These are phyloP conservation scores for Polietes domitor DNA, from an alignment of 2,888 invertebrate species.

Conservation along the genomic window DNA sequence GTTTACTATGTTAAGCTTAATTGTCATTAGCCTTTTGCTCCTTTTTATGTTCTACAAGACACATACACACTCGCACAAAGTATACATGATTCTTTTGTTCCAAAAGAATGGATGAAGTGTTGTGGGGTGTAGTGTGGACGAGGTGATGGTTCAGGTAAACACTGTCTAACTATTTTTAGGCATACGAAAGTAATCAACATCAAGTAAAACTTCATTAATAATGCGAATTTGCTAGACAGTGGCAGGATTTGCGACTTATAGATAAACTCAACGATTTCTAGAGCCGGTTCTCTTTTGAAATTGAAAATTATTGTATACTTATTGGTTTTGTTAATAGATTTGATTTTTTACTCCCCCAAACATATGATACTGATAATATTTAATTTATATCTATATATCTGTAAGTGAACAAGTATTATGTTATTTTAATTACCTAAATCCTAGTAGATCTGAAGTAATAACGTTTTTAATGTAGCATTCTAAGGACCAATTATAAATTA, in stretches of 20 bases:
- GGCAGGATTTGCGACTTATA: too few relatives aligned
- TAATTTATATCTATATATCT: background rate
- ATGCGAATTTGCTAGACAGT: too few relatives aligned
- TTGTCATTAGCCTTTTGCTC: conserved; percentile 60
- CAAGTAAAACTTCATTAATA: background rate
- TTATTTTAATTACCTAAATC: conserved; percentile 24
- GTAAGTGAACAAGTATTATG: background rate
- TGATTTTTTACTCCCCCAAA: background rate
- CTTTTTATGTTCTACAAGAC: conserved; percentile 8
- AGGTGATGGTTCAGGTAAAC: background rate
- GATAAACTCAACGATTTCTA: too few relatives aligned
- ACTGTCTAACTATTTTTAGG: background rate
- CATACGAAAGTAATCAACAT: background rate
- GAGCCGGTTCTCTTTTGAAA: too few relatives aligned
- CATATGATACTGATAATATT: background rate
- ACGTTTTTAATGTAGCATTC: conserved; percentile 64
- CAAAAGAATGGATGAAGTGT: conserved; percentile 3
- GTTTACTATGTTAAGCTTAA: conserved; percentile 49
- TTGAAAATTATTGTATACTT: background rate
- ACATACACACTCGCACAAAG: background rate
- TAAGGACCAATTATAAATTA: conserved; percentile 69
- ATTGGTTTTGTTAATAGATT: background rate
- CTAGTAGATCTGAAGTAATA: conserved; percentile 46
- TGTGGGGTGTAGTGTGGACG: background rate
- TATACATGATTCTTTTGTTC: conserved; percentile 29